phyloP scores from a whole-genome alignment of 2,888 invertebrate genomes.

The Drosophila yooni region DNA sequence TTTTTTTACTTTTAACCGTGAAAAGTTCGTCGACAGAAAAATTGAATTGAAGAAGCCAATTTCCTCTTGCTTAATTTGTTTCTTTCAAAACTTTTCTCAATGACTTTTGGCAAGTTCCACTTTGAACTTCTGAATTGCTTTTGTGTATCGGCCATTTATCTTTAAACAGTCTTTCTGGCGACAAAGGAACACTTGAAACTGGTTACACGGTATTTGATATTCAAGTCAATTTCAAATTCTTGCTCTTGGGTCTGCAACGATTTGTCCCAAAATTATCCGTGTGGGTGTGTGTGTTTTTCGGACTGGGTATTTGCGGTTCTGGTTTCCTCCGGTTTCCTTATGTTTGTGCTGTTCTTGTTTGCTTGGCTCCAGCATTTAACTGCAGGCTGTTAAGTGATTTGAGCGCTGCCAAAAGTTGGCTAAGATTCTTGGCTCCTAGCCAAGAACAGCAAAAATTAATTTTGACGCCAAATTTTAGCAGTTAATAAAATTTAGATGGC shows the following conservation, averaged over 20 bases:
- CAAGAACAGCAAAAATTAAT: conserved; percentile 22
- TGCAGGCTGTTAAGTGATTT: conserved; percentile 57
- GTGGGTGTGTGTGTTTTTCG: conserved; percentile 2
- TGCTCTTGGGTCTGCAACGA: background rate
- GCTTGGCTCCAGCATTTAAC: conserved; percentile 25
- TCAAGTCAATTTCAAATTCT: background rate
- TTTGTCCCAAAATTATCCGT: conserved; percentile 9
- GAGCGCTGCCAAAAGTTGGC: conserved; percentile 52
- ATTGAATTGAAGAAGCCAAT: background rate
- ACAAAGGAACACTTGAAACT: background rate
- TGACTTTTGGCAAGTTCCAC: background rate
- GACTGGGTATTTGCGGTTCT: conserved; percentile 33
- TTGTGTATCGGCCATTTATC: background rate
- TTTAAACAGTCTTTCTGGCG: background rate
- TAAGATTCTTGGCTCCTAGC: conserved; percentile 21
- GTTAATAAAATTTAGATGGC: conserved; percentile 21
- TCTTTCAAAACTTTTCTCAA: background rate
- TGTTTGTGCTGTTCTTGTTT: conserved; percentile 29
- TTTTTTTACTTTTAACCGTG: background rate
- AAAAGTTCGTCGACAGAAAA: background rate
- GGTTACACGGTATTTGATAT: conserved; percentile 10
- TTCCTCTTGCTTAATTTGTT: background rate
- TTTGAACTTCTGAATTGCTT: background rate
- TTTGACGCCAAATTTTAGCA: conserved; percentile 10
- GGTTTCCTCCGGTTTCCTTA: conserved; percentile 14